A percentile compares a stretch with the other conserved stretches of the same genome.
Evolutionary conservation across 1,140 invertebrate genomes (phyloP).

Genomic region (Vollenhovia emeryi): DNA sequence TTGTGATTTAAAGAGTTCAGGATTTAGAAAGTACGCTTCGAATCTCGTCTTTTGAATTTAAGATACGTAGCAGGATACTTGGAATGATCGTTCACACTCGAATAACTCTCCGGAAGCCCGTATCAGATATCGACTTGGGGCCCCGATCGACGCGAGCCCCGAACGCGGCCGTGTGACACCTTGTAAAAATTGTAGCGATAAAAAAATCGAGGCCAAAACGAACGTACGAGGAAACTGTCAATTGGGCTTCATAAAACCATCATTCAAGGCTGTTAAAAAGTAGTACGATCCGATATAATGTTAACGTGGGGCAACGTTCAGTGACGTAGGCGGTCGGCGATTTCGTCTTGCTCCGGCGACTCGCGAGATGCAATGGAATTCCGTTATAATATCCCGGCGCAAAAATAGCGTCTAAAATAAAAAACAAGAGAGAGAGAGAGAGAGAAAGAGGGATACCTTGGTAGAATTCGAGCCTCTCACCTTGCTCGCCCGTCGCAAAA

Average conservation of each 20-base stretch:
- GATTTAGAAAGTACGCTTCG: background rate
- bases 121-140: background rate
- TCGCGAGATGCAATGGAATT: slow-evolving; percentile 53
- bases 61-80: background rate
- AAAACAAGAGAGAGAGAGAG: background rate
- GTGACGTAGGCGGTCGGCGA: slow-evolving; percentile 37
- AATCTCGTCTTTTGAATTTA: background rate
- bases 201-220: slow-evolving; percentile 66
- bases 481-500: background rate
- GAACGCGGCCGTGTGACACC: background rate
- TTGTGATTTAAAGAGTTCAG: background rate
- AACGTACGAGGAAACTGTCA: slow-evolving; percentile 67
- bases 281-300: slow-evolving; percentile 53
- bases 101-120: background rate
- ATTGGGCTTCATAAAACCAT: slow-evolving; percentile 65
- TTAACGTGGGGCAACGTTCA: slow-evolving; percentile 27
- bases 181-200: slow-evolving; percentile 37
- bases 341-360: slow-evolving; percentile 50
- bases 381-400: slow-evolving; percentile 32
- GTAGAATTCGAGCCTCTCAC: background rate
- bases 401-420: slow-evolving; percentile 35
- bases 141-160: background rate
- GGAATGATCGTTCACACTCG: background rate
- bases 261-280: slow-evolving; percentile 70
- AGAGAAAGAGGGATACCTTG: background rate